Evolutionary conservation across 2,797 vertebrate species (phyloP).

Genomic region (Periophthalmus magnuspinnatus): DNA sequence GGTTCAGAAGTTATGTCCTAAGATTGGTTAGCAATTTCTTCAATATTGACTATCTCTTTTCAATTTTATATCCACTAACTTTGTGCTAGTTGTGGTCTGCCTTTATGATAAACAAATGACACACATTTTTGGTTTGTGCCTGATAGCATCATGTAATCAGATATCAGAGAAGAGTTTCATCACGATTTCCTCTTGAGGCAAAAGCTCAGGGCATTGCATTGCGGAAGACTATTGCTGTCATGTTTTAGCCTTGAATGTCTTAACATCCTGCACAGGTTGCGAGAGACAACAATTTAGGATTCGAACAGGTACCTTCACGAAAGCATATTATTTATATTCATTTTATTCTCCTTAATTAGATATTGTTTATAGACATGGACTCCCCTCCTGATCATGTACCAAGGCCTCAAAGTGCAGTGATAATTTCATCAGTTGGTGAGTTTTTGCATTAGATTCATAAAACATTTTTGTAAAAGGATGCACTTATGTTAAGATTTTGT

Average conservation of each 20-base stretch:
- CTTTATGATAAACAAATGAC: background rate
- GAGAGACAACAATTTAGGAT: background rate
- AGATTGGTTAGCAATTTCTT: background rate
- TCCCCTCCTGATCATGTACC: background rate
- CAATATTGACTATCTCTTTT: background rate
- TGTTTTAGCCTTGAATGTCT: conserved; percentile 24
- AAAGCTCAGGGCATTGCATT: conserved; percentile 24
- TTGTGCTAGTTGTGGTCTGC: background rate
- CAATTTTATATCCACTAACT: background rate
- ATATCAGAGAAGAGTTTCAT: conserved; percentile 18
- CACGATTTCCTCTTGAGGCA: conserved; percentile 40
- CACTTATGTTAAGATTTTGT: background rate
- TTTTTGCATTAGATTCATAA: background rate
- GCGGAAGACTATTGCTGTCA: conserved; percentile 39
- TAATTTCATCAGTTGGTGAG: conserved; percentile 46
- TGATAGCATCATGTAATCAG: conserved; percentile 20
- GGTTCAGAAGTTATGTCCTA: background rate
- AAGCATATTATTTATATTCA: background rate
- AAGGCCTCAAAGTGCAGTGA: background rate
- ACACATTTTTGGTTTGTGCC: background rate
- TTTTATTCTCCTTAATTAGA: background rate
- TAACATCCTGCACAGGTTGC: conserved; percentile 58
- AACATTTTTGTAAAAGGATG: background rate
- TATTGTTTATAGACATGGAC: conserved; percentile 22
- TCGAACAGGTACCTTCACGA: conserved; percentile 31